These are phyloP conservation scores for Dromococcyx pavoninus DNA, from an alignment of 2,797 vertebrate genomes.

Conservation along the genomic window DNA sequence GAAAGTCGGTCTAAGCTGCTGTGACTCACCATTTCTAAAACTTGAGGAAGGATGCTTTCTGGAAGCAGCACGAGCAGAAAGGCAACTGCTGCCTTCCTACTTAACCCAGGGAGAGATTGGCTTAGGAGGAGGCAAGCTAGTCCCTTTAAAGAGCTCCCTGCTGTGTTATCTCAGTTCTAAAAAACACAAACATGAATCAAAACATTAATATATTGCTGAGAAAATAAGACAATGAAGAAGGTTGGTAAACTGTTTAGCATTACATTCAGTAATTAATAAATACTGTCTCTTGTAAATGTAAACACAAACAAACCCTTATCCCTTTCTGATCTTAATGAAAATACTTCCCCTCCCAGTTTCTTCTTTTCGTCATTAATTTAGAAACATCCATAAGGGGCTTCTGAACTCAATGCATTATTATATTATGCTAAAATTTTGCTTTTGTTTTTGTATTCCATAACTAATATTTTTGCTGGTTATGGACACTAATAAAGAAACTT, in stretches of 20 bases:
- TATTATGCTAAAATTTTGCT: background rate
- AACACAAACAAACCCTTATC: background rate
- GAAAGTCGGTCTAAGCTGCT: background rate
- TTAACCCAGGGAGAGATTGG: background rate
- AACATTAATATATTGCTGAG: background rate
- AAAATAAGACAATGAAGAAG: background rate
- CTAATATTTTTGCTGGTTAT: background rate
- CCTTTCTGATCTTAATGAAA: background rate
- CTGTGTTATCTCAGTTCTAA: background rate
- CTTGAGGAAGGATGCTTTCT: background rate
- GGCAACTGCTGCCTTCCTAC: background rate
- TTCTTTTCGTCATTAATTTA: background rate
- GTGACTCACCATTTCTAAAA: background rate
- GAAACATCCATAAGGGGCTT: background rate
- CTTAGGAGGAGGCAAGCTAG: background rate
- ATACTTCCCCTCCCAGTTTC: background rate
- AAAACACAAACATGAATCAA: conserved; percentile 9
- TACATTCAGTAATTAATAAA: background rate
- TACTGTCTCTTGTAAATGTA: background rate
- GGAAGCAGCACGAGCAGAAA: background rate
- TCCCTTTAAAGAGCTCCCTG: background rate
- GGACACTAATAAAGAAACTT: background rate
- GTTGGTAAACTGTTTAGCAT: background rate
- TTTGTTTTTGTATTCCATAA: background rate
- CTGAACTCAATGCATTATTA: background rate